These are phyloP conservation scores for Lypha dubia DNA, from an alignment of 2,888 invertebrate species.

Conservation along the genomic window DNA sequence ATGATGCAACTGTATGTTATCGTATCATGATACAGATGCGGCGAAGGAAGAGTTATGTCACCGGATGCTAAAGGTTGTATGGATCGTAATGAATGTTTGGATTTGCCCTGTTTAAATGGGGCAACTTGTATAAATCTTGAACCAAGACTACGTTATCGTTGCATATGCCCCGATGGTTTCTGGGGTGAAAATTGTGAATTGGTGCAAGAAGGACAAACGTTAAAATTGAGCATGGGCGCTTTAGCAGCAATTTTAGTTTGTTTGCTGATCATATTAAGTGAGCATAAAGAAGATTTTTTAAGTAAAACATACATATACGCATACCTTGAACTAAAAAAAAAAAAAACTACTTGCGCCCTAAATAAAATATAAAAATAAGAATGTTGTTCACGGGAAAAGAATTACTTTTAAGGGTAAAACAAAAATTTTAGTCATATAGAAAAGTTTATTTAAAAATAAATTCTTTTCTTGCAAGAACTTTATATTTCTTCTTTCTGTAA, in stretches of 20 bases:
- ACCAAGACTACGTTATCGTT: slow-evolving; percentile 92
- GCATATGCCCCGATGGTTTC: slow-evolving; percentile 95
- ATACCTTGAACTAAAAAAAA: not conserved
- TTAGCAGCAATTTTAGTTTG: slow-evolving; percentile 98
- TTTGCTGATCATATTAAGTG: slow-evolving; percentile 97
- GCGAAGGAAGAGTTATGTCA: slow-evolving; percentile 95
- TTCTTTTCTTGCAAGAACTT: not conserved
- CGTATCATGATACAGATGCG: slow-evolving; percentile 87
- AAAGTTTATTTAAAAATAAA: not conserved
- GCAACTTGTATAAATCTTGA: slow-evolving; percentile 96
- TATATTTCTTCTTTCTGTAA: not conserved
- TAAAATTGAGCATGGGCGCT: slow-evolving; percentile 98
- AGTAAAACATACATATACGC: slow-evolving; percentile 20
- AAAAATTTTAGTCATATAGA: no score
- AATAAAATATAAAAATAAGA: not conserved
- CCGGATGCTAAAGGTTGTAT: slow-evolving; percentile 96
- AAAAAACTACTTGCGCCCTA: slow-evolving; percentile 61
- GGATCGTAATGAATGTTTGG: slow-evolving; percentile 97
- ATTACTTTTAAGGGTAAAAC: not conserved
- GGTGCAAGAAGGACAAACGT: slow-evolving; percentile 95
- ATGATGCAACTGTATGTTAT: slow-evolving; percentile 10
- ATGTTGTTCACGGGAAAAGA: not conserved
- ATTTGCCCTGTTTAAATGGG: slow-evolving; percentile 96
- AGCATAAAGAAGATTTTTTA: slow-evolving; percentile 84
- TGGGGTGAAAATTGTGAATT: slow-evolving; percentile 98